Percentiles rank a stretch among this genome's conserved stretches.
Evolutionary conservation across 2,797 vertebrate genomes (phyloP).

Genomic region (Alca torda): DNA sequence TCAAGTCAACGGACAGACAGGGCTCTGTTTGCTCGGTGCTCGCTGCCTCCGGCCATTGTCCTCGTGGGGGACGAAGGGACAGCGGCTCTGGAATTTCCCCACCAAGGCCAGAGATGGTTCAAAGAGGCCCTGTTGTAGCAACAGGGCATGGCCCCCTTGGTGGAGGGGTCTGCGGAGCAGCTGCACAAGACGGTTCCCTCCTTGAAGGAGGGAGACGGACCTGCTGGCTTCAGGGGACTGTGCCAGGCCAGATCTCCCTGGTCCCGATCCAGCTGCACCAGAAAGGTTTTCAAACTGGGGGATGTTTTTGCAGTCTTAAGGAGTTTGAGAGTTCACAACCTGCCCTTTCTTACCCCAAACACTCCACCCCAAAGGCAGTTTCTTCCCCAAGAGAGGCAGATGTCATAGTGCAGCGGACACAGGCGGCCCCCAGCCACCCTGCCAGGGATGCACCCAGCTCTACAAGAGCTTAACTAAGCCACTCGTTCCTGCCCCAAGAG

Average conservation of each 20-base stretch:
- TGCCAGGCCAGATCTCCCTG: background rate
- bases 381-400: background rate
- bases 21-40: slow-evolving; percentile 34
- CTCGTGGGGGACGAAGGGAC: background rate
- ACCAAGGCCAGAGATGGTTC: background rate
- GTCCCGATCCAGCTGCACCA: background rate
- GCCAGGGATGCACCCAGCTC: background rate
- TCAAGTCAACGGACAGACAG: background rate
- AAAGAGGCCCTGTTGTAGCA: slow-evolving; percentile 4
- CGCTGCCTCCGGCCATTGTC: background rate
- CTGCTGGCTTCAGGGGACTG: background rate
- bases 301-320: background rate
- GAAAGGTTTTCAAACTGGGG: background rate
- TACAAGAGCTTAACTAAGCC: background rate
- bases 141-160: background rate
- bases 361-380: background rate
- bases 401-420: background rate
- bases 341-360: background rate
- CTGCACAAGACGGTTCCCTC: background rate
- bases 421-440: background rate
- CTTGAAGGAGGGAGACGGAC: background rate
- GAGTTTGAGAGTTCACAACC: background rate
- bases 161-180: background rate
- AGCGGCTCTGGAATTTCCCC: slow-evolving; percentile 24
- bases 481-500: background rate